Percentiles rank a stretch among this genome's conserved stretches.
Conservation (phyloP, 1,140 invertebrate species). For the Lamellibrachia luymesi region DNA sequence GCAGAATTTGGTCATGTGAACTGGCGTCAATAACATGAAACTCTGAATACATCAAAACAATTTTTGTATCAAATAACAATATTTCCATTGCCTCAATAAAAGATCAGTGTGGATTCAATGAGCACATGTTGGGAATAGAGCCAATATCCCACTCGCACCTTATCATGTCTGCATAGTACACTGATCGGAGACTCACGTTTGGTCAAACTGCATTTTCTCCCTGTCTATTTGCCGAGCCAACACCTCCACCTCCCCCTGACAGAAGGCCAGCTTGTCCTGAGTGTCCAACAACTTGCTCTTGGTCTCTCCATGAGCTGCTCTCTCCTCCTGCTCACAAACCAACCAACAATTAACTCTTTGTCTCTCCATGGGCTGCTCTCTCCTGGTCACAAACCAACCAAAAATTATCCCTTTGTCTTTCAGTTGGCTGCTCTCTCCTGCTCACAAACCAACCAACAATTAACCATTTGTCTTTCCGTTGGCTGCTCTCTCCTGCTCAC, state of each 20-base stretch:
- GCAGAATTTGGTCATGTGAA: too few species aligned
- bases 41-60: too few species aligned
- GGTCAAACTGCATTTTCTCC: slow-evolving; percentile 22
- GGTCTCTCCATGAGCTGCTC: background rate
- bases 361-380: background rate
- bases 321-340: background rate
- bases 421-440: background rate
- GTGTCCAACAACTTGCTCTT: background rate
- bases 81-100: too few species aligned
- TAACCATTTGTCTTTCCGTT: background rate
- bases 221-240: slow-evolving; percentile 9
- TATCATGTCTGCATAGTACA: background rate
- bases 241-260: slow-evolving; percentile 14
- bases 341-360: background rate
- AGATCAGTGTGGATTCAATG: too few species aligned
- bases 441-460: background rate
- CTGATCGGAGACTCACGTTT: slow-evolving; percentile 11
- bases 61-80: too few species aligned
- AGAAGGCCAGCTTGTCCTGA: slow-evolving; percentile 13
- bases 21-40: too few species aligned
- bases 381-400: too few species aligned
- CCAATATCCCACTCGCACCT: background rate
- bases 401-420: too few species aligned
- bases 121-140: too few species aligned
- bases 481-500: too few species aligned